Evolutionary conservation across 2,113 vertebrate genomes (phyloP).

Genomic region (Candoia aspera): DNA sequence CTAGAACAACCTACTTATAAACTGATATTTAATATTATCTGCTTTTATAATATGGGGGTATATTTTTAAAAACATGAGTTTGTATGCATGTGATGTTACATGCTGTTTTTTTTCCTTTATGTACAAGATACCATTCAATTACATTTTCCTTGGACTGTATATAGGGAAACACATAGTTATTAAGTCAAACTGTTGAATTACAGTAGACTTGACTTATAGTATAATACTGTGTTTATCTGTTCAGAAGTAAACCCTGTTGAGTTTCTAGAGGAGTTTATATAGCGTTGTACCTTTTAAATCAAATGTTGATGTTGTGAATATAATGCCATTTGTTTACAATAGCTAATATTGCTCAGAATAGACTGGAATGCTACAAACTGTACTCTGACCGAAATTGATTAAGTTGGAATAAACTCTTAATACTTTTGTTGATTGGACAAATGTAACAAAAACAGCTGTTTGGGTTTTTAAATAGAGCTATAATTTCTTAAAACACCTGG

Average conservation of each 20-base stretch:
- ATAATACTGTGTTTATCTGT: background rate
- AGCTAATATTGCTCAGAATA: slow-evolving; percentile 35
- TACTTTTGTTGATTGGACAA: slow-evolving; percentile 14
- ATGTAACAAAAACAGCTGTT: background rate
- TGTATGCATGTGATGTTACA: background rate
- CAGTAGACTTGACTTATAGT: slow-evolving; percentile 34
- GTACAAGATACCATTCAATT: background rate
- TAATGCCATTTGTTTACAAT: background rate
- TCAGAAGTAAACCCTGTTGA: background rate
- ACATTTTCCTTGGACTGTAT: slow-evolving; percentile 18
- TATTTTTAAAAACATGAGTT: background rate
- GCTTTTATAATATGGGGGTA: background rate
- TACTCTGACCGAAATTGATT: slow-evolving; percentile 12
- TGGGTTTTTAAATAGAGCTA: slow-evolving; percentile 30
- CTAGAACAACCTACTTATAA: slow-evolving; percentile 46
- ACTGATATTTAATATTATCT: background rate
- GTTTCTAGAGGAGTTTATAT: background rate
- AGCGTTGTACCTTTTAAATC: background rate
- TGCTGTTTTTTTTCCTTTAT: slow-evolving; percentile 21
- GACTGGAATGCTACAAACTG: slow-evolving; percentile 12
- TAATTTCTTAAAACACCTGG: slow-evolving; percentile 39
- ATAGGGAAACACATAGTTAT: slow-evolving; percentile 18
- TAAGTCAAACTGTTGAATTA: slow-evolving; percentile 55
- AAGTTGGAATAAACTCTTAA: slow-evolving; percentile 54
- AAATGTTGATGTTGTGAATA: slow-evolving; percentile 24